phyloP scores from a whole-genome alignment of 2,113 vertebrate genomes.

The Ginglymostoma cirratum region DNA sequence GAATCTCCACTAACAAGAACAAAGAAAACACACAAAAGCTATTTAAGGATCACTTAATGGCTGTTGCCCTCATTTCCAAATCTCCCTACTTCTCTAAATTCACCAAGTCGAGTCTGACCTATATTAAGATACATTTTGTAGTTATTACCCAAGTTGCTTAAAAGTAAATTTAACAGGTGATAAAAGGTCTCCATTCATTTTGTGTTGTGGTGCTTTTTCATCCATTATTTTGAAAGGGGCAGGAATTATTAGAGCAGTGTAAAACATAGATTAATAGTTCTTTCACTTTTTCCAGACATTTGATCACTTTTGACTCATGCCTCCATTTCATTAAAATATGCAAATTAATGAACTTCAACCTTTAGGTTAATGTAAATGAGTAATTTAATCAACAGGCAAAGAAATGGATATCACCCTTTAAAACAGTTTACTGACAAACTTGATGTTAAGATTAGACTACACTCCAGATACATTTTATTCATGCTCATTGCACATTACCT shows the following conservation, averaged over 20 bases:
- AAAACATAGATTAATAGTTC: neutral
- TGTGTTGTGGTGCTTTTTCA: neutral
- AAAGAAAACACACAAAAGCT: neutral
- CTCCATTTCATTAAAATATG: slow-evolving; percentile 11
- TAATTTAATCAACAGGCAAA: slow-evolving; percentile 20
- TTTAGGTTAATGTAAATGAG: neutral
- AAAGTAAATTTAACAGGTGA: neutral
- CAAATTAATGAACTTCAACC: slow-evolving; percentile 9
- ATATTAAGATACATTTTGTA: neutral
- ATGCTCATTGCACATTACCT: neutral
- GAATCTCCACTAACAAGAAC: neutral
- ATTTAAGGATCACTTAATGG: neutral
- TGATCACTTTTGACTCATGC: neutral
- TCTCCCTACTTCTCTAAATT: neutral
- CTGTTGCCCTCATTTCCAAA: neutral
- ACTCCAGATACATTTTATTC: neutral
- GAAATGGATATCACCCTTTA: neutral
- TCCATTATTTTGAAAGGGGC: neutral
- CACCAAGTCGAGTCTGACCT: neutral
- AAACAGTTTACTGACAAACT: neutral
- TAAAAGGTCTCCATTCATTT: neutral
- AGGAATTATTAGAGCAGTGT: neutral
- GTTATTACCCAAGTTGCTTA: neutral
- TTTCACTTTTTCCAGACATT: neutral
- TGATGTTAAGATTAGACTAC: neutral